These are phyloP conservation scores for Aspidapion aeneum DNA, from an alignment of 2,888 invertebrate genomes.

Conservation along the genomic window DNA sequence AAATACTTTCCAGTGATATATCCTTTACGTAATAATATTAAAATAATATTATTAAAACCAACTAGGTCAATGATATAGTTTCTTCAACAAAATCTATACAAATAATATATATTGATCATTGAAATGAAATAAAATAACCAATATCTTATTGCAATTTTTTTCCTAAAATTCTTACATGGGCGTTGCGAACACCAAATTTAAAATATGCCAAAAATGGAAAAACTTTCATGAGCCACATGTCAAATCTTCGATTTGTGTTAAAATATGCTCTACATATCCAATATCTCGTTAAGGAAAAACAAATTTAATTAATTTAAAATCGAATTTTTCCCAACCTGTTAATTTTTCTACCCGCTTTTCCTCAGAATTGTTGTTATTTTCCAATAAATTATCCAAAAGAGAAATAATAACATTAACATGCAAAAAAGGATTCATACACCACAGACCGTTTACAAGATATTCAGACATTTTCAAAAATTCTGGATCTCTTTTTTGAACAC, in stretches of 20 bases:
- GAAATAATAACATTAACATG: conserved; percentile 56
- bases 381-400: conserved; percentile 31
- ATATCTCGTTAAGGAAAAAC: conserved; percentile 34
- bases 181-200: conserved; percentile 58
- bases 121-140: too few relatives aligned
- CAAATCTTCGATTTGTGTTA: conserved; percentile 45
- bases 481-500: conserved; percentile 52
- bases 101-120: too few relatives aligned
- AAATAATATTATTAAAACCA: conserved; percentile 67
- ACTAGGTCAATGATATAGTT: conserved; percentile 83
- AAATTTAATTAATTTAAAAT: conserved; percentile 20
- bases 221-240: conserved; percentile 60
- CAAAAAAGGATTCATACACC: conserved; percentile 60
- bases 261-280: neutral
- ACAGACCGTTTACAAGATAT: conserved; percentile 62
- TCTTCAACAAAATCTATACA: too few relatives aligned
- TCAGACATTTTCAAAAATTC: conserved; percentile 64
- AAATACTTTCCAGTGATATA: conserved; percentile 69
- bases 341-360: neutral
- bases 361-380: conserved; percentile 24
- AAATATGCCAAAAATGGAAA: conserved; percentile 68
- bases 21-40: conserved; percentile 60
- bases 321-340: neutral
- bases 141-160: conserved; percentile 3
- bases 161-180: conserved; percentile 48